Conservation (phyloP, 2,113 vertebrate species). For the Pollimyrus isidori region DNA sequence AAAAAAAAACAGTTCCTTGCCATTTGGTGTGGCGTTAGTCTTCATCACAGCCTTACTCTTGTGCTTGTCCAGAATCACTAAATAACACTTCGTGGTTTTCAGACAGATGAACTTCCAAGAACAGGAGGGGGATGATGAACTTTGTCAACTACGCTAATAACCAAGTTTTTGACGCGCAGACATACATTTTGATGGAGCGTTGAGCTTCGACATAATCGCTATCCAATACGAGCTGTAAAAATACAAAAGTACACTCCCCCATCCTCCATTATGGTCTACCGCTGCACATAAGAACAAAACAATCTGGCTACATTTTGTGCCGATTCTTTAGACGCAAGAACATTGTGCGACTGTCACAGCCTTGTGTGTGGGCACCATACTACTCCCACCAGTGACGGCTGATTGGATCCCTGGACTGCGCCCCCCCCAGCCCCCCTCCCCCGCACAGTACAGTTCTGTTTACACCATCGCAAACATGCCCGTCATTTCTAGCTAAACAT, state of each 20-base stretch:
- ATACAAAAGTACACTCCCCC: background rate
- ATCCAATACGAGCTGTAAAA: background rate
- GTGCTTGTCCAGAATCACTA: background rate
- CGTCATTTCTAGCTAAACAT: background rate
- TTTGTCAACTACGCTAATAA: background rate
- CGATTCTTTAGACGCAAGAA: background rate
- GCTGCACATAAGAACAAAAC: background rate
- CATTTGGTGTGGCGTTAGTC: background rate
- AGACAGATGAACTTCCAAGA: background rate
- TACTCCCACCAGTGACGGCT: background rate
- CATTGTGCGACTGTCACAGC: slow-evolving; percentile 7
- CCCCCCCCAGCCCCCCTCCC: background rate
- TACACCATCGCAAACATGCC: background rate
- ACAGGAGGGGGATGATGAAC: background rate
- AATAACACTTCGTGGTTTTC: background rate
- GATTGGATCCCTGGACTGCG: background rate
- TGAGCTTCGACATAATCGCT: background rate
- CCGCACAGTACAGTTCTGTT: background rate
- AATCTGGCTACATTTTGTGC: slow-evolving; percentile 3
- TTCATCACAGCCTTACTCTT: background rate
- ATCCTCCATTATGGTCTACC: background rate
- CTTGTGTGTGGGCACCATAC: background rate
- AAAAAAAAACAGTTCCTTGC: background rate
- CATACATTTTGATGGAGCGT: background rate
- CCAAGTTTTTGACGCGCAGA: background rate